A percentile compares a stretch with the other conserved stretches of the same genome.
phyloP scores from a whole-genome alignment of 2,113 vertebrate species.

The Epinephelus fuscoguttatus region DNA sequence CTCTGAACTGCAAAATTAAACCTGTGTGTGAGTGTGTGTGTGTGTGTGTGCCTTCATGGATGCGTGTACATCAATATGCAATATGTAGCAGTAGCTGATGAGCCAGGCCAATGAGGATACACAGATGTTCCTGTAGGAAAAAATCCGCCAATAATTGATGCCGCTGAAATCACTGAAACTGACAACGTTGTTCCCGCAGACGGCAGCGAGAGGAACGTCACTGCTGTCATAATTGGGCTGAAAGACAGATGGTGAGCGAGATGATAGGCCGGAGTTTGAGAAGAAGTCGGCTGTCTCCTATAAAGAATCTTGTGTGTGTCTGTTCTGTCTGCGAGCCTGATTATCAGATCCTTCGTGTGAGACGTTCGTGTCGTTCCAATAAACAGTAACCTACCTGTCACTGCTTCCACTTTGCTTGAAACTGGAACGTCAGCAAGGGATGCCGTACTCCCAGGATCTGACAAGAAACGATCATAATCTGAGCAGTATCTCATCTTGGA shows the following conservation, averaged over 20 bases:
- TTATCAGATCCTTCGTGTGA: conserved; percentile 37
- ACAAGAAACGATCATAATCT: conserved; percentile 35
- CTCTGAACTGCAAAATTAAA: conserved; percentile 30
- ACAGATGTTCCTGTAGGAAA: conserved; percentile 60
- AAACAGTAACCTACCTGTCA: conserved; percentile 48
- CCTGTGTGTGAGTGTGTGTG: not conserved
- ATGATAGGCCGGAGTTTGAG: conserved; percentile 58
- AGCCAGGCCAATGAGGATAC: conserved; percentile 31
- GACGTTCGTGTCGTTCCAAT: conserved; percentile 12
- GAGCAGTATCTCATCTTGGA: conserved; percentile 9
- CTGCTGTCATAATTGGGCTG: conserved; percentile 68
- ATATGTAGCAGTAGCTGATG: conserved; percentile 34
- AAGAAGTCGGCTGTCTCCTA: conserved; percentile 48
- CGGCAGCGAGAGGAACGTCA: conserved; percentile 40
- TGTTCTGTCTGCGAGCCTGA: conserved; percentile 28
- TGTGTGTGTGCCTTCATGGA: not conserved
- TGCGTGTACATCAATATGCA: conserved; percentile 45
- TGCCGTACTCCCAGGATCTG: conserved; percentile 23
- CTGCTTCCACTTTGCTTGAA: conserved; percentile 40
- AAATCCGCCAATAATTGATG: conserved; percentile 72
- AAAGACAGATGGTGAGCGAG: conserved; percentile 70
- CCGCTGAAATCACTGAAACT: conserved; percentile 63
- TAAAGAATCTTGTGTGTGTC: conserved; percentile 29
- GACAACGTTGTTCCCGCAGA: conserved; percentile 59
- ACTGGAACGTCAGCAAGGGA: conserved; percentile 38